Evolutionary conservation across 2,113 vertebrate genomes (phyloP), one percentile per base, ranked within the genome.

Genomic region (Anguilla rostrata): DNA sequence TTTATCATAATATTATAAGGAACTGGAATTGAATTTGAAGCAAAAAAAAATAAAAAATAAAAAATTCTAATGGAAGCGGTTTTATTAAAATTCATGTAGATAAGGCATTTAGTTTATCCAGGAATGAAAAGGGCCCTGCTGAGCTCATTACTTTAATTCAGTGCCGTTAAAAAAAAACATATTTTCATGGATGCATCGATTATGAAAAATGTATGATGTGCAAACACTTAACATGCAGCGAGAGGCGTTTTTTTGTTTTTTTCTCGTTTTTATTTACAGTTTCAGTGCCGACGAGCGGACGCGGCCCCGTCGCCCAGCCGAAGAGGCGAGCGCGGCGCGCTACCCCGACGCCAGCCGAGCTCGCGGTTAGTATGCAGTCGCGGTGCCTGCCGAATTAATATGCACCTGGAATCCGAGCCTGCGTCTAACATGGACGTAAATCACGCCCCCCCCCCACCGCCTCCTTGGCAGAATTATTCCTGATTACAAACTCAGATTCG

Each of bases 41-140:
- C 5, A 29, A 34, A 66, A 53, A n/a, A n/a, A n/a, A n/a, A n/a
- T n/a, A n/a, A n/a, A n/a, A 66, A 66, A 66, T 26, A 66, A 66
- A 46, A 6, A 4, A 46, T 46, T 18, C 60, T 26, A 66, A 66
- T 9, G 5, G 60, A 66, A 26, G 26, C 20, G 3, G 22, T 66
- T 66, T 79, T 79, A 81, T 81, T 41, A 81, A 81, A 34, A 81
- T 81, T 41, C 79, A 41, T 81, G 14, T 41, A 41, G 79, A 39
- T 26, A 41, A 39, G 12, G 11, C 78, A 39, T 80, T 80, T 80
- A 14, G 12, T 80, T 80, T 40, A 20, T 15, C 39, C 39, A 81
- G 79, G 41, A 81, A 9, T 80, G 29, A 46, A 39, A 39, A 80
- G 40, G 14, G 15, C 18, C 79, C 79, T 81, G 79, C 79, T 81